A percentile compares a stretch with the other conserved stretches of the same genome.
Conservation (phyloP, 2,797 vertebrate species). For the Chelidonichthys spinosus region DNA sequence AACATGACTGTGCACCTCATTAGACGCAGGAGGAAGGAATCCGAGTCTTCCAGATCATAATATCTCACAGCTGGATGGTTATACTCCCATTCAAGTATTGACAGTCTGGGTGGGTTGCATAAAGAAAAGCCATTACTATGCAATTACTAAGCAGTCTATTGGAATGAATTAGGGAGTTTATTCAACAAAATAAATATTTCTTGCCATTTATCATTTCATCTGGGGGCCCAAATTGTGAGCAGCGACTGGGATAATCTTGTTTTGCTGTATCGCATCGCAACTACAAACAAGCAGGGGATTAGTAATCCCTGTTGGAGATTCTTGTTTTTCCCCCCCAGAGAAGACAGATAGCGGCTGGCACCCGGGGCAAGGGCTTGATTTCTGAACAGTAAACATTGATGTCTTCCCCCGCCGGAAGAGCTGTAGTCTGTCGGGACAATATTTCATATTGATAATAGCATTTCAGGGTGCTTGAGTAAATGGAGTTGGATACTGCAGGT, state of each 20-base stretch:
- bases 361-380: constrained; percentile 72
- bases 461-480: constrained; percentile 82
- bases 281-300: constrained; percentile 69
- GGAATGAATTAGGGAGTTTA: constrained; percentile 64
- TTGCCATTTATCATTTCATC: constrained; percentile 68
- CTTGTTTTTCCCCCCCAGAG: constrained; percentile 6
- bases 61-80: constrained; percentile 65
- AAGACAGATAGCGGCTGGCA: constrained; percentile 70
- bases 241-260: constrained; percentile 66
- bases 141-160: constrained; percentile 61
- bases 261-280: constrained; percentile 65
- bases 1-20: constrained; percentile 69
- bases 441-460: constrained; percentile 87
- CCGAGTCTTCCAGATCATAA: constrained; percentile 74
- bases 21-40: constrained; percentile 67
- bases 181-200: constrained; percentile 68
- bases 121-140: constrained; percentile 55
- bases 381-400: constrained; percentile 80
- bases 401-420: constrained; percentile 75
- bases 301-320: constrained; percentile 59
- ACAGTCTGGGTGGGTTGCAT: constrained; percentile 62
- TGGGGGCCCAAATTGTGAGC: constrained; percentile 50
- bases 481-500: constrained; percentile 85
- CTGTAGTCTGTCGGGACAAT: constrained; percentile 78
- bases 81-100: constrained; percentile 60